These are phyloP conservation scores for Spilosoma lubricipeda DNA, from an alignment of 2,888 invertebrate genomes.

Conservation along the genomic window DNA sequence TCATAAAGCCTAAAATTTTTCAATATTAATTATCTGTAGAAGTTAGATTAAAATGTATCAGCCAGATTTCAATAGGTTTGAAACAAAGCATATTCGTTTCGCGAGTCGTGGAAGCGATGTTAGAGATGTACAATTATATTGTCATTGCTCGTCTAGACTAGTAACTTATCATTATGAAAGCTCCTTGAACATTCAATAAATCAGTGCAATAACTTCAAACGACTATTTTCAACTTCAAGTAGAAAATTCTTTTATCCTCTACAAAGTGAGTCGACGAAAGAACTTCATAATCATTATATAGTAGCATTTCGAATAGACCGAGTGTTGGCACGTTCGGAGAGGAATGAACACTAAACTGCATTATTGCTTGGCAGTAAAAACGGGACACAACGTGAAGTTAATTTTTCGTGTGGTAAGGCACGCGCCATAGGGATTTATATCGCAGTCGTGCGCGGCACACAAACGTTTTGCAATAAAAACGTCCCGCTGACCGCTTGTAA, in stretches of 20 bases:
- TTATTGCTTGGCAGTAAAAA: slow-evolving; percentile 67
- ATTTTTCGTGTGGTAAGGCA: slow-evolving; percentile 72
- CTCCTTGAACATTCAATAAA: not conserved
- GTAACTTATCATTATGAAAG: not conserved
- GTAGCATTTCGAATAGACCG: slow-evolving; percentile 31
- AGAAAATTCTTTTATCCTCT: not conserved
- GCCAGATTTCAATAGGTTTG: not conserved
- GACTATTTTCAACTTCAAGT: not conserved
- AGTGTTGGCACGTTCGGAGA: slow-evolving; percentile 55
- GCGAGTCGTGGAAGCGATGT: not conserved
- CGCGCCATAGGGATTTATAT: slow-evolving; percentile 70
- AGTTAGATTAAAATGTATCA: not conserved
- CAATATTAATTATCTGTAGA: not conserved
- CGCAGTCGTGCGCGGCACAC: slow-evolving; percentile 60
- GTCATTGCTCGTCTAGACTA: not conserved
- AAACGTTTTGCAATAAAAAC: slow-evolving; percentile 65
- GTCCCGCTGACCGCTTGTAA: slow-evolving; percentile 57
- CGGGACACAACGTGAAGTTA: slow-evolving; percentile 66
- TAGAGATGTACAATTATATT: not conserved
- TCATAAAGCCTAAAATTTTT: not conserved
- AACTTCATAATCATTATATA: slow-evolving; percentile 19
- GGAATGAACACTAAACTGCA: slow-evolving; percentile 62
- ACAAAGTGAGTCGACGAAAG: slow-evolving; percentile 8
- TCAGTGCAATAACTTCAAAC: not conserved
- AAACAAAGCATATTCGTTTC: not conserved